These are phyloP conservation scores for Agrotis exclamationis DNA, from an alignment of 2,888 invertebrate species.

Conservation along the genomic window DNA sequence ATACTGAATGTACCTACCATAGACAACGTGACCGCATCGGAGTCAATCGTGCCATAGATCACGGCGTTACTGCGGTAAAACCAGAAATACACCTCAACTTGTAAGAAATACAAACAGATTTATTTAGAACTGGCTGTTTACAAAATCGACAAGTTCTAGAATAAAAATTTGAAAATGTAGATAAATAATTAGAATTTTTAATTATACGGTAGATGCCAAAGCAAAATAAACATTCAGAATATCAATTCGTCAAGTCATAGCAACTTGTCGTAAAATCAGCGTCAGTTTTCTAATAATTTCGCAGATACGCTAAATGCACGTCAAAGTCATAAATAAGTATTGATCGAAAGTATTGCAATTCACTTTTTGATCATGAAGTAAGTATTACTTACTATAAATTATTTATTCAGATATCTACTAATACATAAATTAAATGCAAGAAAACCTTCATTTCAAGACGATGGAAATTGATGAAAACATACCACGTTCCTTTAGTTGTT, in stretches of 20 bases:
- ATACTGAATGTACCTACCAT: conserved; percentile 1
- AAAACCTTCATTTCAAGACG: too few relatives aligned
- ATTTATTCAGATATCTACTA: too few relatives aligned
- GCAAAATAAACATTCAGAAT: too few relatives aligned
- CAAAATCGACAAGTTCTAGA: not conserved
- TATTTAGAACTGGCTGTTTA: not conserved
- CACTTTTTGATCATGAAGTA: not conserved
- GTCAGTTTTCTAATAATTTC: conserved; percentile 19
- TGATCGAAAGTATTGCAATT: not conserved
- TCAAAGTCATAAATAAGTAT: too few relatives aligned
- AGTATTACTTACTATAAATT: too few relatives aligned
- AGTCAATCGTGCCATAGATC: conserved; percentile 33
- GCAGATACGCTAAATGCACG: conserved; percentile 19
- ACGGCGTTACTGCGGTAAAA: conserved; percentile 26
- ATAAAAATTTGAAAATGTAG: not conserved
- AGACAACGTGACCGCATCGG: conserved; percentile 16
- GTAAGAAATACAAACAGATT: not conserved
- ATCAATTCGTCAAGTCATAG: too few relatives aligned
- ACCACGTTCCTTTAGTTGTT: too few relatives aligned
- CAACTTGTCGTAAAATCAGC: conserved; percentile 2
- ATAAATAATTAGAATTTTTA: too few relatives aligned
- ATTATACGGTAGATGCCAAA: too few relatives aligned
- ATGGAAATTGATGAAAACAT: too few relatives aligned
- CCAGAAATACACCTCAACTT: conserved; percentile 17
- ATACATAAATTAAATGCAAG: too few relatives aligned